A percentile compares a stretch with the other conserved stretches of the same genome.
Evolutionary conservation across 92 coral and sea anemone genomes (phyloP).

Genomic region (Galaxea fascicularis): DNA sequence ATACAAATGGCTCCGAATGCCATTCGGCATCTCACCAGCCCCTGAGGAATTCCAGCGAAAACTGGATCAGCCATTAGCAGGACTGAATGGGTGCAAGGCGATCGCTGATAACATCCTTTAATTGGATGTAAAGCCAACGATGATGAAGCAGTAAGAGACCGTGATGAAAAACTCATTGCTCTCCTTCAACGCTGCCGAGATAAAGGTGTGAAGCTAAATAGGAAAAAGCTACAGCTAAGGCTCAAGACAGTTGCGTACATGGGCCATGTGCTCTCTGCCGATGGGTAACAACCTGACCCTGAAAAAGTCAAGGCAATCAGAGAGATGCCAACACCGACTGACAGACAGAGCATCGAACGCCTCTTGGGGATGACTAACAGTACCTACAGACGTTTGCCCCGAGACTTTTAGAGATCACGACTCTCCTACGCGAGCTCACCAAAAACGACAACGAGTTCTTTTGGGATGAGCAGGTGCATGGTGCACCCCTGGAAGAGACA

Average conservation of each 20-base stretch:
- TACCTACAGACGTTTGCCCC: too few species aligned
- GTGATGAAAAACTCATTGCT: too few species aligned
- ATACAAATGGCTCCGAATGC: conserved; percentile 70
- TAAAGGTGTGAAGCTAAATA: too few species aligned
- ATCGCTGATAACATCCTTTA: conserved; percentile 74
- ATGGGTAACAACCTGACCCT: conserved; percentile 49
- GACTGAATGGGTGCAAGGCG: conserved; percentile 67
- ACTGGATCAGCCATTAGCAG: conserved; percentile 58
- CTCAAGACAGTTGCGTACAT: conserved; percentile 52
- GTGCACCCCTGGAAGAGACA: too few species aligned
- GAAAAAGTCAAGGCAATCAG: too few species aligned
- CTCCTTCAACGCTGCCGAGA: too few species aligned
- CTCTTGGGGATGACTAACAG: too few species aligned
- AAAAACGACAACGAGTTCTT: conserved; percentile 21
- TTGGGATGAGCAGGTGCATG: too few species aligned
- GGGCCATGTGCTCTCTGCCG: conserved; percentile 52
- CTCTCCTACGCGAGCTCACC: conserved; percentile 17
- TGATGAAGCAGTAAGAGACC: conserved; percentile 53
- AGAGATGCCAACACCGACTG: too few species aligned
- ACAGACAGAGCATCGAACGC: too few species aligned
- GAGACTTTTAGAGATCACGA: not conserved
- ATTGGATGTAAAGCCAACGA: conserved; percentile 65
- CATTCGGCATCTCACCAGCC: conserved; percentile 69
- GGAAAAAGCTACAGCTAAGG: conserved; percentile 52
- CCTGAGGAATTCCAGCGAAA: conserved; percentile 80